Percentiles rank a stretch among this genome's conserved stretches.
Evolutionary conservation across 2,113 vertebrate species (phyloP).

Genomic region (Myocastor coypus): DNA sequence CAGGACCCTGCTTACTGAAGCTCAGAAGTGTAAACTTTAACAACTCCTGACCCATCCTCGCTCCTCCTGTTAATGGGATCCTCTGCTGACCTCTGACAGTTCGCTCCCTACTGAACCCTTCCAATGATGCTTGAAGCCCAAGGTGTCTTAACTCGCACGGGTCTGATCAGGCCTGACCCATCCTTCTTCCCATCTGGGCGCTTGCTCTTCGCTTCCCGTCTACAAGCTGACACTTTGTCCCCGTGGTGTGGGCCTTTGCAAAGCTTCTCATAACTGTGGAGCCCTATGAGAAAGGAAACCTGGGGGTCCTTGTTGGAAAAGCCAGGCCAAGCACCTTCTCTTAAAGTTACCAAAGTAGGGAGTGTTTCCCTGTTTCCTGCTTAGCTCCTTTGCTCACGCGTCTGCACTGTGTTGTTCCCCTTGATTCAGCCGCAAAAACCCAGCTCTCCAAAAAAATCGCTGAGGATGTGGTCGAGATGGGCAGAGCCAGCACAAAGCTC

Average conservation of each 20-base stretch:
- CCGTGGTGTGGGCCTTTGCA: neutral
- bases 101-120: neutral
- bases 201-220: neutral
- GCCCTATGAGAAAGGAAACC: neutral
- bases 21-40: neutral
- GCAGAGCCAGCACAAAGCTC: neutral
- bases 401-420: too few species aligned
- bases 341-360: neutral
- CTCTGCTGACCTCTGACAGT: slow-evolving; percentile 29
- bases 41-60: neutral
- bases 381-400: neutral
- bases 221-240: neutral
- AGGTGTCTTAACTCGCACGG: neutral
- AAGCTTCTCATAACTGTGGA: neutral
- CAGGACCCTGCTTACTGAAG: neutral
- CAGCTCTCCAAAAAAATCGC: neutral
- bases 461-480: neutral
- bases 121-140: neutral
- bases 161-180: neutral
- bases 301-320: neutral
- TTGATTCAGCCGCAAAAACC: neutral
- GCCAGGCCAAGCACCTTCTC: neutral
- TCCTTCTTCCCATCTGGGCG: neutral
- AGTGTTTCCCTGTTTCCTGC: neutral
- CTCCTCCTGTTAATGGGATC: neutral